Evolutionary conservation across 1,140 invertebrate genomes (phyloP).

Genomic region (Mercenaria mercenaria): DNA sequence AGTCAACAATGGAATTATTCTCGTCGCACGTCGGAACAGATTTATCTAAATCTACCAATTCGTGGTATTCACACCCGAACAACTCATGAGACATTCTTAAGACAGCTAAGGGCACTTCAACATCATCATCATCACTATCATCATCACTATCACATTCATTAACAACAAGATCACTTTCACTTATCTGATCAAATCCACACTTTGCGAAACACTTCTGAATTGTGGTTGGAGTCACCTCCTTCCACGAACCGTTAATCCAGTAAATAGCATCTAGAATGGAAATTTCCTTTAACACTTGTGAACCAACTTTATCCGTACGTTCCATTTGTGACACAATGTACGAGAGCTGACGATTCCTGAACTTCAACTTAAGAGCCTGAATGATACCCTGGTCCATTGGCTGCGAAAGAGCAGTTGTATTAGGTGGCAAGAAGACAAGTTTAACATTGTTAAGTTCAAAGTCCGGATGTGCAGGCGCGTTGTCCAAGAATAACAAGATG

Average conservation of each 20-base stretch:
- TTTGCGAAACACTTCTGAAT: slow-evolving; percentile 55
- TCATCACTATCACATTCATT: not conserved
- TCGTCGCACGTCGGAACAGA: not conserved
- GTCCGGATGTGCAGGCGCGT: slow-evolving; percentile 67
- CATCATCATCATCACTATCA: not conserved
- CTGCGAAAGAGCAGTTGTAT: not conserved
- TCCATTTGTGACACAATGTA: not conserved
- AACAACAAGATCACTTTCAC: not conserved
- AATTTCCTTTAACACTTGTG: slow-evolving; percentile 23
- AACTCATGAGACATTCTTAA: not conserved
- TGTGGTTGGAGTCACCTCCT: slow-evolving; percentile 22
- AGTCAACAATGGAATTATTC: not conserved
- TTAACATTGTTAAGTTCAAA: slow-evolving; percentile 11
- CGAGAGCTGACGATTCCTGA: not conserved
- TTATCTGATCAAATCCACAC: slow-evolving; percentile 10
- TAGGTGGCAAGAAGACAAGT: slow-evolving; percentile 11
- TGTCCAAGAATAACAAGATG: slow-evolving; percentile 72
- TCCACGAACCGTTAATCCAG: slow-evolving; percentile 47
- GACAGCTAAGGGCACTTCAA: not conserved
- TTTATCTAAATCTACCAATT: not conserved
- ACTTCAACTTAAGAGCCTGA: not conserved
- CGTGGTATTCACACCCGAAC: not conserved
- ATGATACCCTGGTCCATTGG: slow-evolving; percentile 9
- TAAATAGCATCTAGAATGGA: slow-evolving; percentile 39
- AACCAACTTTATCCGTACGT: not conserved